These are phyloP conservation scores for Ormyrus nitidulus DNA, from an alignment of 2,888 invertebrate species.

Conservation along the genomic window DNA sequence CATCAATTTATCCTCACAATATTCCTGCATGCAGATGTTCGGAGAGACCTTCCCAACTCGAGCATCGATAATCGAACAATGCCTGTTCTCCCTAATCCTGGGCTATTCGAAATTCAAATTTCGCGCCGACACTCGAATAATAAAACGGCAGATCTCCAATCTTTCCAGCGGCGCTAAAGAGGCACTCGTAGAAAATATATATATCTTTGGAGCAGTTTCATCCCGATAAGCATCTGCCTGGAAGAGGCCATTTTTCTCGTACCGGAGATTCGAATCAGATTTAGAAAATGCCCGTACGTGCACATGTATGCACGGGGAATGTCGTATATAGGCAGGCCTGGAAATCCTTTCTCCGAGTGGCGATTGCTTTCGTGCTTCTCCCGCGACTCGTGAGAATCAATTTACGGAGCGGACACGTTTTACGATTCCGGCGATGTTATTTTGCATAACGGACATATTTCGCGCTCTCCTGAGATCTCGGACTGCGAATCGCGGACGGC, in stretches of 20 bases:
- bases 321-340: background rate
- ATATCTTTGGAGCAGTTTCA: no score
- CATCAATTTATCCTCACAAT: slow-evolving; percentile 31
- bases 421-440: slow-evolving; percentile 42
- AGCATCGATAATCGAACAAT: no score
- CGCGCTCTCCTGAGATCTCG: background rate
- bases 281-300: background rate
- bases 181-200: no score
- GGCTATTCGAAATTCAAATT: slow-evolving; percentile 30
- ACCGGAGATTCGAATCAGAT: slow-evolving; percentile 22
- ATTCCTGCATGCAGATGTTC: slow-evolving; percentile 5
- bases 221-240: no score
- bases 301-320: slow-evolving; percentile 10
- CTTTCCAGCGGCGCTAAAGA: no score
- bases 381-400: slow-evolving; percentile 50
- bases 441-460: slow-evolving; percentile 46
- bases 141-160: background rate
- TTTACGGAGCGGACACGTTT: slow-evolving; percentile 31
- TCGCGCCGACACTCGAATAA: slow-evolving; percentile 30
- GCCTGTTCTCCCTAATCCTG: no score
- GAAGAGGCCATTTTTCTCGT: slow-evolving; percentile 9
- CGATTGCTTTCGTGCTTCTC: slow-evolving; percentile 24
- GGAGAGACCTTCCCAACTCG: no score
- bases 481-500: background rate
- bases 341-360: background rate